These are phyloP conservation scores for Labrus mixtus DNA, from an alignment of 2,113 vertebrate genomes.

Conservation along the genomic window DNA sequence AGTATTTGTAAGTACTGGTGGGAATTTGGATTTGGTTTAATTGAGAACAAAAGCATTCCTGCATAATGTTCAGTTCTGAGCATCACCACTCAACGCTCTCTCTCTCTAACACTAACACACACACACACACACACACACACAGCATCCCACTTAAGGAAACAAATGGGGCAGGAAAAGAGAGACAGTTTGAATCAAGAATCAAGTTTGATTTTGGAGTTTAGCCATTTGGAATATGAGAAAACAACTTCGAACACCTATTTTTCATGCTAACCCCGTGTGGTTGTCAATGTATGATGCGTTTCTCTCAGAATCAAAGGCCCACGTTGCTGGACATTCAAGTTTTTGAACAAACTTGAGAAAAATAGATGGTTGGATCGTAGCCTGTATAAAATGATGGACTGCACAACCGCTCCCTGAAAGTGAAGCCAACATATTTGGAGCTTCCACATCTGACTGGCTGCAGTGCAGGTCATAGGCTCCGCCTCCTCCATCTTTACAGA, in stretches of 20 bases:
- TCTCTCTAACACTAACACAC: not conserved
- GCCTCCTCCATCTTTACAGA: too few relatives aligned
- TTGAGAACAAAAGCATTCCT: constrained; percentile 73
- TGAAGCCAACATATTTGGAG: too few relatives aligned
- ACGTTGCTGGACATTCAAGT: too few relatives aligned
- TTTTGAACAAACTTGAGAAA: not conserved
- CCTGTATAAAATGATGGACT: too few relatives aligned
- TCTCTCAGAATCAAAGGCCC: too few relatives aligned
- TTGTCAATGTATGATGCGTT: too few relatives aligned
- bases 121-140: constrained; percentile 14
- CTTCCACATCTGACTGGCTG: too few relatives aligned
- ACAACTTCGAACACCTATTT: not conserved
- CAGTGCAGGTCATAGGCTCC: too few relatives aligned
- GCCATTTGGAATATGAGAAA: not conserved
- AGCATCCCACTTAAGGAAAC: not conserved
- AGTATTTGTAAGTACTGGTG: constrained; percentile 58
- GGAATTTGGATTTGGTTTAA: constrained; percentile 64
- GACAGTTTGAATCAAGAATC: not conserved
- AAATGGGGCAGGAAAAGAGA: not conserved
- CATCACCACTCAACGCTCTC: constrained; percentile 9
- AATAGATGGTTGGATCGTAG: too few relatives aligned
- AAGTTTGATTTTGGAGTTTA: not conserved
- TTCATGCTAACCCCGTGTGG: not conserved
- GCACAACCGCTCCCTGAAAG: too few relatives aligned
- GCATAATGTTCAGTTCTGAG: constrained; percentile 68